Conservation (phyloP, 1,140 invertebrate genomes). For the Cataglyphis hispanica region DNA sequence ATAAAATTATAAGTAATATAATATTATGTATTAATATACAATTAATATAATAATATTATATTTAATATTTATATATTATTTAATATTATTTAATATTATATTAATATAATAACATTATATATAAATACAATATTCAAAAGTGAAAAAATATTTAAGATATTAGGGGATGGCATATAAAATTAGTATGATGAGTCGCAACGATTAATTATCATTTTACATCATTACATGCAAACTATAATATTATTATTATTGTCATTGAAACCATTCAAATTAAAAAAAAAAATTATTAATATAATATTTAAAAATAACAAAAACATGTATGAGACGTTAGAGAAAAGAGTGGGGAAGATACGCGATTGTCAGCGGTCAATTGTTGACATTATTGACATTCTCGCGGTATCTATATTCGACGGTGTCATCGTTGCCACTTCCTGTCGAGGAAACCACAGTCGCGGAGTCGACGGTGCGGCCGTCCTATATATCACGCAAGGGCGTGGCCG, state of each 20-base stretch:
- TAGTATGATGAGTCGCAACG: slow-evolving; percentile 13
- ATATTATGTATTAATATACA: no score
- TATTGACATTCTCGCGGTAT: slow-evolving; percentile 1
- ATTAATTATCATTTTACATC: slow-evolving; percentile 29
- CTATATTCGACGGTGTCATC: background rate
- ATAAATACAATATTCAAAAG: no score
- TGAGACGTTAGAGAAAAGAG: background rate
- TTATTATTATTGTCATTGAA: background rate
- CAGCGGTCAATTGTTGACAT: background rate
- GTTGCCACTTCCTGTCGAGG: background rate
- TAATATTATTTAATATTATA: no score
- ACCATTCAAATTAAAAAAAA: no score
- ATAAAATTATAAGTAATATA: no score
- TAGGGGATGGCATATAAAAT: background rate
- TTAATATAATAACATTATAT: no score
- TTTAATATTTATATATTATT: no score
- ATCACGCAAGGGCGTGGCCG: slow-evolving; percentile 56
- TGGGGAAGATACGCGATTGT: background rate
- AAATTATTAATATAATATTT: background rate
- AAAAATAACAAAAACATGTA: background rate
- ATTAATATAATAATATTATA: no score
- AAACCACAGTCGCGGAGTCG: slow-evolving; percentile 31
- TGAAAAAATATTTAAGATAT: no score
- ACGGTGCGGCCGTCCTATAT: slow-evolving; percentile 20
- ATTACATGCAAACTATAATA: background rate